A percentile compares a stretch with the other conserved stretches of the same genome.
Evolutionary conservation across 2,113 vertebrate species (phyloP).

Genomic region (Hylia prasina): DNA sequence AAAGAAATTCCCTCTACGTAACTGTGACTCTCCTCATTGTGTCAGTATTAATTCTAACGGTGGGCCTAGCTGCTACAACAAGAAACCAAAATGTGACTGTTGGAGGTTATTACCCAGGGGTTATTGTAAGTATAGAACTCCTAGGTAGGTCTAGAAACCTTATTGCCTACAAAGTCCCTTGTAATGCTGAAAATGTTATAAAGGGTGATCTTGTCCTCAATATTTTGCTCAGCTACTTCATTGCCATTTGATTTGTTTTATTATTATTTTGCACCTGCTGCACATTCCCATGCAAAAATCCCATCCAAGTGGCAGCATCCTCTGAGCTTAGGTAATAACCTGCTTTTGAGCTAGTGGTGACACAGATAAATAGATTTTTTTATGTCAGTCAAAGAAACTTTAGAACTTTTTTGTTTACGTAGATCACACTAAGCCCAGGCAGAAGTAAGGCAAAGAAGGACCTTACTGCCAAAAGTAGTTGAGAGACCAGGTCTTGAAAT

Average conservation of each 20-base stretch:
- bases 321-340: not conserved
- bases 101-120: slow-evolving; percentile 96
- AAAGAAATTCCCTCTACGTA: slow-evolving; percentile 94
- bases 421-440: not conserved
- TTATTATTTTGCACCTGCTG: slow-evolving; percentile 58
- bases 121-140: slow-evolving; percentile 89
- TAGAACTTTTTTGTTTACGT: not conserved
- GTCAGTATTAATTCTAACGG: slow-evolving; percentile 92
- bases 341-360: not conserved
- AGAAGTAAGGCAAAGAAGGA: not conserved
- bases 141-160: slow-evolving; percentile 55
- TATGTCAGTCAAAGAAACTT: not conserved
- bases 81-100: slow-evolving; percentile 98
- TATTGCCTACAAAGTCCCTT: slow-evolving; percentile 27
- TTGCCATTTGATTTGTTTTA: slow-evolving; percentile 35
- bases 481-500: not conserved
- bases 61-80: slow-evolving; percentile 94
- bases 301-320: not conserved
- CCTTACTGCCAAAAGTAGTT: not conserved
- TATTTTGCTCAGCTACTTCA: slow-evolving; percentile 50
- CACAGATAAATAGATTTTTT: not conserved
- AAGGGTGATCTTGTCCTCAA: slow-evolving; percentile 26
- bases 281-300: slow-evolving; percentile 49
- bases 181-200: slow-evolving; percentile 22
- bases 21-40: slow-evolving; percentile 92